phyloP scores from a whole-genome alignment of 1,140 invertebrate genomes.

The Drosophila parabipectinata region DNA sequence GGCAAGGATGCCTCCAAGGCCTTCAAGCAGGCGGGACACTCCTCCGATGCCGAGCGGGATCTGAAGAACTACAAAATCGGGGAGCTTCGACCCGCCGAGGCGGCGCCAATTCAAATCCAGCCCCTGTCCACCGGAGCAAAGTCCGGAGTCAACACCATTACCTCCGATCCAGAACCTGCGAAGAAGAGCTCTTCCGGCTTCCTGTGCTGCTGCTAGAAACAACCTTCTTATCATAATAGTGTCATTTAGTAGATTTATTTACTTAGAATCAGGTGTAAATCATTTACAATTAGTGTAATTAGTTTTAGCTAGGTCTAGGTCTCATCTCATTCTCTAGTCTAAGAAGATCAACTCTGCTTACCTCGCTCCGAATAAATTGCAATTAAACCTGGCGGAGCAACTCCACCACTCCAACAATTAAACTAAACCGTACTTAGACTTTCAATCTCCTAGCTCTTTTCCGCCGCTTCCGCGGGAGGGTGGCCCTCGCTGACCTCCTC shows the following conservation, averaged over 20 bases:
- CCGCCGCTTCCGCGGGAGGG: not conserved
- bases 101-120: conserved; percentile 47
- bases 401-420: conserved; percentile 23
- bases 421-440: conserved; percentile 6
- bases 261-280: conserved; percentile 43
- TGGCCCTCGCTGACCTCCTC: not conserved
- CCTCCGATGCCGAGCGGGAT: conserved; percentile 86
- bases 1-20: conserved; percentile 87
- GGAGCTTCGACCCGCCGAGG: conserved; percentile 52
- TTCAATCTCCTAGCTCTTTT: conserved; percentile 5
- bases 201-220: conserved; percentile 40
- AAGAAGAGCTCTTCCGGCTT: conserved; percentile 44
- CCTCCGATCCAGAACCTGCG: conserved; percentile 10
- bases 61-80: conserved; percentile 88
- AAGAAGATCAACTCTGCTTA: conserved; percentile 73
- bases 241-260: conserved; percentile 54
- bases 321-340: conserved; percentile 30
- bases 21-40: conserved; percentile 88
- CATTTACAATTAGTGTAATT: conserved; percentile 41
- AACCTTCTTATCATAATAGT: not conserved
- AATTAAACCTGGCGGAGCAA: conserved; percentile 22
- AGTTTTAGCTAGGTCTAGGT: conserved; percentile 36
- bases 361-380: conserved; percentile 57
- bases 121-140: conserved; percentile 13
- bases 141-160: not conserved